Conservation (phyloP, 2,113 vertebrate species). For the Petaurus breviceps region DNA sequence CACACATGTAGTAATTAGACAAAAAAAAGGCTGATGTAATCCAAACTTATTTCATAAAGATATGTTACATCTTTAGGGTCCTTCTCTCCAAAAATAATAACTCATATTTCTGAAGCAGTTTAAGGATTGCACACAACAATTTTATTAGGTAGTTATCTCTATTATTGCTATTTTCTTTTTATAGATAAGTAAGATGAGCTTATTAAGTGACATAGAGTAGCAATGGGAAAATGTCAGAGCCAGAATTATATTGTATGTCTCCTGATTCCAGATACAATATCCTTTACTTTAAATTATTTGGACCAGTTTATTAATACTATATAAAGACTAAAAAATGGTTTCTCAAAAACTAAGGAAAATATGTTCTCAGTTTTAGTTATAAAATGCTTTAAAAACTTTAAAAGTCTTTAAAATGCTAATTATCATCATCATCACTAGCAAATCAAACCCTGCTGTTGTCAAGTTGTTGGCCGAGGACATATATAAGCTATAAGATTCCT, state of each 20-base stretch:
- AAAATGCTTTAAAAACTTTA: neutral
- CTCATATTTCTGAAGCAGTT: neutral
- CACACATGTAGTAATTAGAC: neutral
- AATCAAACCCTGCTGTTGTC: neutral
- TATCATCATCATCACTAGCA: neutral
- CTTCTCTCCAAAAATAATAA: neutral
- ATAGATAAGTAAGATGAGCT: neutral
- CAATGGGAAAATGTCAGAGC: neutral
- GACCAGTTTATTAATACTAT: too few relatives aligned
- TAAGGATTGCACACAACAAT: neutral
- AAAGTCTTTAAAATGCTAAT: neutral
- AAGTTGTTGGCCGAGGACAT: neutral
- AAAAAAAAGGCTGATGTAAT: neutral
- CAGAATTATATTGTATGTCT: neutral
- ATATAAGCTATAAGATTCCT: neutral
- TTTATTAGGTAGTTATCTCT: neutral
- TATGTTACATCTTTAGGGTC: neutral
- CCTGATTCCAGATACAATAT: neutral
- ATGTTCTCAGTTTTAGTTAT: neutral
- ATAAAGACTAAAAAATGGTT: too few relatives aligned
- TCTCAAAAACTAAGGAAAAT: neutral
- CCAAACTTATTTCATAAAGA: too few relatives aligned
- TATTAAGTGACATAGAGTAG: neutral
- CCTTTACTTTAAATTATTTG: neutral
- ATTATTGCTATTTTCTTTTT: neutral